Percentiles rank a stretch among this genome's conserved stretches.
These are phyloP conservation scores for Colletes latitarsis DNA, from an alignment of 1,140 invertebrate species.

Conservation along the genomic window DNA sequence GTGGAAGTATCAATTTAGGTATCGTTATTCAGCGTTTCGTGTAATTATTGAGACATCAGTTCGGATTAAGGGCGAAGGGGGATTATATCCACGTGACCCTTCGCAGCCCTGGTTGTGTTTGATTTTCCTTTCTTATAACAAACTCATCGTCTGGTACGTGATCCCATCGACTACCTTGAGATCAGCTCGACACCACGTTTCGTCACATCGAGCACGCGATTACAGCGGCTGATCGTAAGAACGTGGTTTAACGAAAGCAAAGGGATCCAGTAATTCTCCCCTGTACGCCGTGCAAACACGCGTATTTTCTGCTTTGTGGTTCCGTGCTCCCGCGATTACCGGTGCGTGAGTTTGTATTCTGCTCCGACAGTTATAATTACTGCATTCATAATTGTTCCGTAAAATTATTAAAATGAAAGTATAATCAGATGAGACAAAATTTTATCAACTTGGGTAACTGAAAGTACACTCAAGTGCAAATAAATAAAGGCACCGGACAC, in stretches of 20 bases:
- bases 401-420: no score
- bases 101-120: constrained; percentile 16
- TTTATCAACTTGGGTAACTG: no score
- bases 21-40: background rate
- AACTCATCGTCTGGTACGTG: constrained; percentile 60
- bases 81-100: background rate
- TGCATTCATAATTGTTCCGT: no score
- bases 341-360: background rate
- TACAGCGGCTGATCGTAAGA: constrained; percentile 53
- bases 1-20: background rate
- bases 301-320: background rate
- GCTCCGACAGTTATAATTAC: no score
- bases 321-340: no score
- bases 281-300: constrained; percentile 49
- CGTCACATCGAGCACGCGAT: constrained; percentile 59
- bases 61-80: background rate
- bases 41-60: constrained; percentile 5
- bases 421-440: no score
- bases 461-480: no score
- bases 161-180: constrained; percentile 59
- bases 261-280: constrained; percentile 54
- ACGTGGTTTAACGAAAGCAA: constrained; percentile 54
- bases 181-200: constrained; percentile 62
- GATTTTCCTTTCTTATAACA: constrained; percentile 37
- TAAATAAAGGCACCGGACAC: no score